Evolutionary conservation across 2,888 invertebrate species (phyloP).

Genomic region (Chouioia cunea): DNA sequence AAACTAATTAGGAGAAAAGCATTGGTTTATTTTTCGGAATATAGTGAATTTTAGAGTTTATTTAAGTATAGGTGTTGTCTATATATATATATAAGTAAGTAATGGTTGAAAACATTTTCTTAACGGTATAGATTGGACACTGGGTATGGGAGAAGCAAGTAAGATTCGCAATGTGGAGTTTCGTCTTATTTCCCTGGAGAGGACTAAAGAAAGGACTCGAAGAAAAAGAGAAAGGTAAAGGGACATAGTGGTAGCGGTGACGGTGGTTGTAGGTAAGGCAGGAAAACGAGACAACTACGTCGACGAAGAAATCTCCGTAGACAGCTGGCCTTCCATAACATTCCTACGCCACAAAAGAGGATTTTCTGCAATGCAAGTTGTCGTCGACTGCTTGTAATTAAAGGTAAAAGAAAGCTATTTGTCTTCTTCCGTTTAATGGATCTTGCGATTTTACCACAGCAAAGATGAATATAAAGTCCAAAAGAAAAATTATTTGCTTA

Average conservation of each 20-base stretch:
- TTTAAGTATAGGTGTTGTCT: background rate
- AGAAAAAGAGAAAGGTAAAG: background rate
- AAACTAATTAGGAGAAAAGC: background rate
- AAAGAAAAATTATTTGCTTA: too few species aligned
- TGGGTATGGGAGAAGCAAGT: background rate
- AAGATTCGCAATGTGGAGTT: slow-evolving; percentile 22
- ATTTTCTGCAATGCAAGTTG: slow-evolving; percentile 1
- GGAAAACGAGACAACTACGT: background rate
- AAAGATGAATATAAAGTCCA: too few species aligned
- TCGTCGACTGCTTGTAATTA: background rate
- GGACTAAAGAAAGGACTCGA: slow-evolving; percentile 29
- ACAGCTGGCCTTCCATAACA: slow-evolving; percentile 22
- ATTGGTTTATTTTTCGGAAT: background rate
- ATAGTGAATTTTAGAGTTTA: background rate
- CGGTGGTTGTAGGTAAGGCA: background rate
- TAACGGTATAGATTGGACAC: slow-evolving; percentile 22
- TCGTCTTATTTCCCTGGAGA: slow-evolving; percentile 43
- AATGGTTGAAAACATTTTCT: slow-evolving; percentile 30
- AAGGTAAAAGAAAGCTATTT: too few species aligned
- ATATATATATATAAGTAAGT: too few species aligned
- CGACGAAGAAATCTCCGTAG: slow-evolving; percentile 28
- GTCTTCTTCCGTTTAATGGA: too few species aligned
- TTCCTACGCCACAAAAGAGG: slow-evolving; percentile 4
- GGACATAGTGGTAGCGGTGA: too few species aligned
- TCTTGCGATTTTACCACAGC: too few species aligned